Percentiles rank a stretch among this genome's conserved stretches.
These are phyloP conservation scores for Exaiptasia diaphana DNA, from an alignment of 64 coral and sea anemone species.

Conservation along the genomic window DNA sequence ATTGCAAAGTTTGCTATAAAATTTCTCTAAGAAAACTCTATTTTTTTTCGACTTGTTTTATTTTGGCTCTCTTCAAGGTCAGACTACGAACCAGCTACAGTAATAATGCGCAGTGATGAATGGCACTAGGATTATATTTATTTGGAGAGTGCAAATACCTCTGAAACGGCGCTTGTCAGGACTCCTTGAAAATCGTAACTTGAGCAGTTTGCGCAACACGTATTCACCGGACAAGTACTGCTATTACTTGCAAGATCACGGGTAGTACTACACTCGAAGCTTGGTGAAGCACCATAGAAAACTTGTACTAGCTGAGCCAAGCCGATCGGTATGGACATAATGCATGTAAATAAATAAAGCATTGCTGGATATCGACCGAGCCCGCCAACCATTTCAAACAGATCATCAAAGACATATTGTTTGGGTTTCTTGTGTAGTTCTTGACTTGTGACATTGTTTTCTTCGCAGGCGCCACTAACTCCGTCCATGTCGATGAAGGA, in stretches of 20 bases:
- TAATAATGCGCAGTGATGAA: too few relatives aligned
- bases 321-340: slow-evolving; percentile 37
- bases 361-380: slow-evolving; percentile 36
- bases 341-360: slow-evolving; percentile 14
- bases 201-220: slow-evolving; percentile 50
- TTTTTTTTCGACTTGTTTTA: too few relatives aligned
- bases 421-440: not conserved
- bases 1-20: too few relatives aligned
- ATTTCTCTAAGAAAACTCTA: too few relatives aligned
- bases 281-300: slow-evolving; percentile 58
- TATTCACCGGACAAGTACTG: not conserved
- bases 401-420: slow-evolving; percentile 50
- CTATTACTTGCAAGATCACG: not conserved
- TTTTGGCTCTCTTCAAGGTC: too few relatives aligned
- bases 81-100: too few relatives aligned
- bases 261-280: not conserved
- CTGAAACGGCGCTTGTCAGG: slow-evolving; percentile 58
- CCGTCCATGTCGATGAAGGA: too few relatives aligned
- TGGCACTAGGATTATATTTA: too few relatives aligned
- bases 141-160: too few relatives aligned
- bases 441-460: not conserved
- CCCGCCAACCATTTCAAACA: slow-evolving; percentile 42
- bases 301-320: slow-evolving; percentile 39
- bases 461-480: not conserved
- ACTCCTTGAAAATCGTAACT: slow-evolving; percentile 35